Evolutionary conservation across 2,888 invertebrate genomes (phyloP).

Genomic region (Epistrophe eligans): DNA sequence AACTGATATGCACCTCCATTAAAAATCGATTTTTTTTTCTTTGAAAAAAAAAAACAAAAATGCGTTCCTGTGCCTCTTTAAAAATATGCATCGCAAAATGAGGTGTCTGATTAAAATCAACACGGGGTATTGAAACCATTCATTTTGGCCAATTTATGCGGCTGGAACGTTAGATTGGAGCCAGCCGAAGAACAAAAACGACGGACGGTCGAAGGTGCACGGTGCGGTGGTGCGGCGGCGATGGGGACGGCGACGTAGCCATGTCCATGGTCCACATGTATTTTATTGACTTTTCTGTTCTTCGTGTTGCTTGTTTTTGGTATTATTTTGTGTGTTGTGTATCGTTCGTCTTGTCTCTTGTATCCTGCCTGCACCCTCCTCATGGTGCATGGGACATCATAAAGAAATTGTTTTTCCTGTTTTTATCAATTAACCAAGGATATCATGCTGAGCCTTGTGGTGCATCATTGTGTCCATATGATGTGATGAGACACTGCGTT

Average conservation of each 20-base stretch:
- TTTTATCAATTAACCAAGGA: constrained; percentile 75
- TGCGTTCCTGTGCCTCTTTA: constrained; percentile 17
- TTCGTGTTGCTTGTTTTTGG: constrained; percentile 31
- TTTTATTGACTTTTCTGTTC: constrained; percentile 65
- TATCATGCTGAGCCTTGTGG: constrained; percentile 68
- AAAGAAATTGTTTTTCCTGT: constrained; percentile 71
- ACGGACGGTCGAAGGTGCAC: not conserved
- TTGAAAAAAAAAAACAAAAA: not conserved
- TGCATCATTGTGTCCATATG: constrained; percentile 56
- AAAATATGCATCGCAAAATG: constrained; percentile 41
- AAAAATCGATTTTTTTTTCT: not conserved
- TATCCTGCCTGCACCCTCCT: constrained; percentile 14
- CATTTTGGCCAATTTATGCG: constrained; percentile 69
- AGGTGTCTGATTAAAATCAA: constrained; percentile 76
- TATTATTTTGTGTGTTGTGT: constrained; percentile 21
- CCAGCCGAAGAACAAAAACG: constrained; percentile 7
- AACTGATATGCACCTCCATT: not conserved
- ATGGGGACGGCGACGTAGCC: not conserved
- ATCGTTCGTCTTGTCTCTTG: not conserved
- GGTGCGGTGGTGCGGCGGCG: too few species aligned
- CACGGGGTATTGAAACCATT: constrained; percentile 72
- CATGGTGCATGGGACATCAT: constrained; percentile 34
- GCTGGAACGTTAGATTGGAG: constrained; percentile 38
- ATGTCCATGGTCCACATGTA: constrained; percentile 47
- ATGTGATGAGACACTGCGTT: constrained; percentile 49